Percentiles rank a stretch among this genome's conserved stretches.
Evolutionary conservation across 2,113 vertebrate genomes (phyloP).

Genomic region (Eonycteris spelaea): DNA sequence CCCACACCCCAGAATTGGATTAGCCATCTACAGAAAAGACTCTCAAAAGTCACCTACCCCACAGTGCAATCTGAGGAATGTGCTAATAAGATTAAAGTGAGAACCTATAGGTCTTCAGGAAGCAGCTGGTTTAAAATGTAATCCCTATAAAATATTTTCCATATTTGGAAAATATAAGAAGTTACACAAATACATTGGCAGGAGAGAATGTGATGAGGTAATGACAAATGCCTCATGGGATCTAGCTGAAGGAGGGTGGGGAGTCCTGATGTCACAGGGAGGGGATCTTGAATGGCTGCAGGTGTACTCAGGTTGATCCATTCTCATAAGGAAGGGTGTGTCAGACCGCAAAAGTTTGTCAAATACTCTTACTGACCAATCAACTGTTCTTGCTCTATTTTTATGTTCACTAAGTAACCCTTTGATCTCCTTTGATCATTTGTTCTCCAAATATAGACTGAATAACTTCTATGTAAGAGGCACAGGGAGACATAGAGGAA

Average conservation of each 20-base stretch:
- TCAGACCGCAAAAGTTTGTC: background rate
- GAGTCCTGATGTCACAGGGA: background rate
- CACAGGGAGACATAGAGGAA: background rate
- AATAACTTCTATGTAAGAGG: background rate
- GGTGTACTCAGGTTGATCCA: background rate
- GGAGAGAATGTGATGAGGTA: background rate
- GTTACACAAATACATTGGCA: background rate
- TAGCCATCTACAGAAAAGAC: conserved; percentile 15
- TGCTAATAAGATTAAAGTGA: conserved; percentile 60
- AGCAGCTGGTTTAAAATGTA: background rate
- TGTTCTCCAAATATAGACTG: background rate
- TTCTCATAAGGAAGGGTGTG: background rate
- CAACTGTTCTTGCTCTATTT: background rate
- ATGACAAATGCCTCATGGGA: background rate
- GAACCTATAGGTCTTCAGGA: conserved; percentile 36
- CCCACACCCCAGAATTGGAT: background rate
- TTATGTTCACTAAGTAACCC: background rate
- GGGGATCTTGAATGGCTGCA: background rate
- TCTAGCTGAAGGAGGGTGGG: background rate
- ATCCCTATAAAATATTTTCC: conserved; percentile 44
- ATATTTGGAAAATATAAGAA: conserved; percentile 42
- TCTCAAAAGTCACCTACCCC: background rate
- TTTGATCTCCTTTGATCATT: background rate
- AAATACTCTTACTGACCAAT: background rate
- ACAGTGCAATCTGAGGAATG: conserved; percentile 25